Conservation (phyloP, 2,888 invertebrate genomes). For the Rugalucina vietnamica region DNA sequence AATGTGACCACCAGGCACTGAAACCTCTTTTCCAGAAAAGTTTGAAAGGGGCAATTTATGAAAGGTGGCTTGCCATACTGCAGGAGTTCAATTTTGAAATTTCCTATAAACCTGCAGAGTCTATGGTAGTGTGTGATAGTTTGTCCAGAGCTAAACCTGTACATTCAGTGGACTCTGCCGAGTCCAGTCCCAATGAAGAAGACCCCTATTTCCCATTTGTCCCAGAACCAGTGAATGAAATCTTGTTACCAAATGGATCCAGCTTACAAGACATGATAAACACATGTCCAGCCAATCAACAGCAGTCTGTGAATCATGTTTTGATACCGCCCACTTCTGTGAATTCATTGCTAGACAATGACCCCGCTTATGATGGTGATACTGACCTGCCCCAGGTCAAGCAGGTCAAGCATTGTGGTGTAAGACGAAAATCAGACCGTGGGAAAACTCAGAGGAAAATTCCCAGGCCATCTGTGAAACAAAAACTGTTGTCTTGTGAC, state of each 20-base stretch:
- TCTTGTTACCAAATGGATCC: too few species aligned
- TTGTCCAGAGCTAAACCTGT: neutral
- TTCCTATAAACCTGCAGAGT: neutral
- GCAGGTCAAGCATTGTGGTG: neutral
- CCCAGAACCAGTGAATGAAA: neutral
- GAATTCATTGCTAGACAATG: neutral
- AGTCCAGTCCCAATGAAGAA: constrained; percentile 19
- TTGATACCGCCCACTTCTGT: neutral
- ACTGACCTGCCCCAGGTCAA: constrained; percentile 2
- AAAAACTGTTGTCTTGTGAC: neutral
- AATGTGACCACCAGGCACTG: constrained; percentile 18
- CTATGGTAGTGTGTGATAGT: constrained; percentile 12
- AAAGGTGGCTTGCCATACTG: constrained; percentile 8
- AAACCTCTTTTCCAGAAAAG: constrained; percentile 12
- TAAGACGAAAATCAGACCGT: neutral
- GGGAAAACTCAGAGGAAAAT: neutral
- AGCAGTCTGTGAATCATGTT: neutral
- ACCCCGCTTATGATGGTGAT: neutral
- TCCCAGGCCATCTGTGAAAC: neutral
- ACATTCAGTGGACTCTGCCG: neutral
- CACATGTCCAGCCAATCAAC: neutral
- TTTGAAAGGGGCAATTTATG: constrained; percentile 15
- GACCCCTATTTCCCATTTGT: neutral
- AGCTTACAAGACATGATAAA: neutral
- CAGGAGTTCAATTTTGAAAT: constrained; percentile 30